phyloP scores from a whole-genome alignment of 2,797 vertebrate species.

The Schizopygopsis malacanthus region DNA sequence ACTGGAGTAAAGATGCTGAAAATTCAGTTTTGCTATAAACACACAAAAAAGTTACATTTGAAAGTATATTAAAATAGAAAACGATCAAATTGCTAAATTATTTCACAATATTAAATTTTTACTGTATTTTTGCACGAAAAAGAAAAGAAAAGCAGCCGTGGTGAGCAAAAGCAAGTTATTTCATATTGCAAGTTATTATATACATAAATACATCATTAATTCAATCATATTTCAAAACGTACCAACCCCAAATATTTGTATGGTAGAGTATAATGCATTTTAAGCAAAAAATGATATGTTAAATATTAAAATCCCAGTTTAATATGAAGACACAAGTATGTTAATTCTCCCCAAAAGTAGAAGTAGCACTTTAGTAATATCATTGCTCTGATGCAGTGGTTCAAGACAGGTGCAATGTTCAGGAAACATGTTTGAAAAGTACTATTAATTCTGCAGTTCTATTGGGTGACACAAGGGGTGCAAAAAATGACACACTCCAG shows the following conservation, averaged over 20 bases:
- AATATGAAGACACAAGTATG: neutral
- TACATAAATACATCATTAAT: too few species aligned
- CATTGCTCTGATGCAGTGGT: neutral
- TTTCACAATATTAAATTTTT: neutral
- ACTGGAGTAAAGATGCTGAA: neutral
- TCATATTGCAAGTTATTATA: too few species aligned
- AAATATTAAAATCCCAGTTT: neutral
- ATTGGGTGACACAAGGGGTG: neutral
- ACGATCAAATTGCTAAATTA: neutral
- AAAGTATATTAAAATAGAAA: conserved; percentile 2
- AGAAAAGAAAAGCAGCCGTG: neutral
- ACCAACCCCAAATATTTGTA: neutral
- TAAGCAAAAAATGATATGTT: neutral
- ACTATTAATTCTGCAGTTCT: neutral
- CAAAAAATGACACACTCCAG: neutral
- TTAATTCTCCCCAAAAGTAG: neutral
- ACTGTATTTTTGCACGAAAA: neutral
- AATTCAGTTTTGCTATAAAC: neutral
- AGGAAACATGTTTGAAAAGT: too few species aligned
- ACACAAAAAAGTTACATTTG: neutral
- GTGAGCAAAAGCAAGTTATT: neutral
- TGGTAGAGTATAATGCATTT: neutral
- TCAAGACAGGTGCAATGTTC: neutral
- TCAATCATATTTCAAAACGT: neutral
- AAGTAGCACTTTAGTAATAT: neutral